Conservation (phyloP, 2,888 invertebrate genomes). For the Caradrina clavipalpis region DNA sequence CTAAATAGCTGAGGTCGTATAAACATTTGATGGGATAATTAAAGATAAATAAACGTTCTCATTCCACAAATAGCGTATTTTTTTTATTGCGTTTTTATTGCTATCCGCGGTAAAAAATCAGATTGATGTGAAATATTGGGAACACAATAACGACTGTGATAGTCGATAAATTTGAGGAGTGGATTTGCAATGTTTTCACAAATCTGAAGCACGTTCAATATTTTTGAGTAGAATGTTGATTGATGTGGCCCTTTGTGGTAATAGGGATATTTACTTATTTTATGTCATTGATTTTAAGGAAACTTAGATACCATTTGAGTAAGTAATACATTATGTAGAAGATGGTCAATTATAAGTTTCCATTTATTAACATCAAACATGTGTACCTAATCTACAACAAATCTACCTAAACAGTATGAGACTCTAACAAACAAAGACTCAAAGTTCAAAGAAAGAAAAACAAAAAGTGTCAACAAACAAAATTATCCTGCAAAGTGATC, state of each 20-base stretch:
- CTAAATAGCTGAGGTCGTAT: slow-evolving; percentile 11
- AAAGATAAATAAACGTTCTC: slow-evolving; percentile 25
- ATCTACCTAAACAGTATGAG: too few species aligned
- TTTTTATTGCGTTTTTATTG: slow-evolving; percentile 34
- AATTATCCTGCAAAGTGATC: too few species aligned
- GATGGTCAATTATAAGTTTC: too few species aligned
- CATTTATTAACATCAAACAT: too few species aligned
- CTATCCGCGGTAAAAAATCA: slow-evolving; percentile 10
- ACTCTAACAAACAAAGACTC: too few species aligned
- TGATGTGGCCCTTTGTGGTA: neutral
- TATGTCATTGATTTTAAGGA: too few species aligned
- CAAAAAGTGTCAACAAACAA: too few species aligned
- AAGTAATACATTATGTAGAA: too few species aligned
- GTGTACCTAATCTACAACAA: too few species aligned
- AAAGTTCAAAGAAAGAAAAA: too few species aligned
- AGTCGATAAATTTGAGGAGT: slow-evolving; percentile 19
- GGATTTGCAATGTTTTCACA: slow-evolving; percentile 7
- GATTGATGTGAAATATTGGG: slow-evolving; percentile 34
- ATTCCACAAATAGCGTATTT: slow-evolving; percentile 1
- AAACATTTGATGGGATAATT: slow-evolving; percentile 11
- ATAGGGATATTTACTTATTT: too few species aligned
- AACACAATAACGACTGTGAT: slow-evolving; percentile 23
- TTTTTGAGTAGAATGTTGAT: neutral
- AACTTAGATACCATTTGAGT: too few species aligned
- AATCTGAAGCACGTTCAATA: neutral